A percentile compares a stretch with the other conserved stretches of the same genome.
Evolutionary conservation across 37 sponge, comb jelly and placozoan genomes (phyloP).

Genomic region (Chondrosia reniformis): DNA sequence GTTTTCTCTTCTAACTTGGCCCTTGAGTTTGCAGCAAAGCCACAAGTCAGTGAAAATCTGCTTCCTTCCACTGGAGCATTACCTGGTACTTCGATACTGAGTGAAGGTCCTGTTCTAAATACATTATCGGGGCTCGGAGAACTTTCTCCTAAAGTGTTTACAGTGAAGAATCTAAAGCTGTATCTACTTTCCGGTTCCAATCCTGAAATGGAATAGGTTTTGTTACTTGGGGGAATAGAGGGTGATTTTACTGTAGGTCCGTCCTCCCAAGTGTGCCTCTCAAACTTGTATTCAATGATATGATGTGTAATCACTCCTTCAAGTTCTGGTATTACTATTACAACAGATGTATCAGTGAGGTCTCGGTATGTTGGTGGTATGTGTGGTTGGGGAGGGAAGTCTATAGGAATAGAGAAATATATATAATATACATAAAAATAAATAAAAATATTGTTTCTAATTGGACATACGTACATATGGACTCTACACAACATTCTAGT

Average conservation of each 20-base stretch:
- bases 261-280: background rate
- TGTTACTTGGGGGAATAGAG: background rate
- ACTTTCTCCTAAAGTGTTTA: background rate
- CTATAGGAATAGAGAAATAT: no score
- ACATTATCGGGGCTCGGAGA: background rate
- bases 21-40: background rate
- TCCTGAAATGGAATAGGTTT: background rate
- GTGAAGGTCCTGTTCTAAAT: background rate
- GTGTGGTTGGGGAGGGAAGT: background rate
- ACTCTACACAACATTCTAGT: background rate
- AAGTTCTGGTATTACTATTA: background rate
- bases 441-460: no score
- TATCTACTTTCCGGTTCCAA: constrained; percentile 1
- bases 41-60: background rate
- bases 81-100: background rate
- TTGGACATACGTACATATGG: background rate
- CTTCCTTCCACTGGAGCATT: background rate
- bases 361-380: background rate
- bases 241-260: background rate
- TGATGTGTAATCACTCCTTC: background rate
- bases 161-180: background rate
- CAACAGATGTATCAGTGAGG: constrained; percentile 15
- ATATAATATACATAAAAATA: no score
- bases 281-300: background rate
- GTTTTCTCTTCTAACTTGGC: no score